Evolutionary conservation across 2,888 invertebrate species (phyloP).

Genomic region (Leptopilina myrica): DNA sequence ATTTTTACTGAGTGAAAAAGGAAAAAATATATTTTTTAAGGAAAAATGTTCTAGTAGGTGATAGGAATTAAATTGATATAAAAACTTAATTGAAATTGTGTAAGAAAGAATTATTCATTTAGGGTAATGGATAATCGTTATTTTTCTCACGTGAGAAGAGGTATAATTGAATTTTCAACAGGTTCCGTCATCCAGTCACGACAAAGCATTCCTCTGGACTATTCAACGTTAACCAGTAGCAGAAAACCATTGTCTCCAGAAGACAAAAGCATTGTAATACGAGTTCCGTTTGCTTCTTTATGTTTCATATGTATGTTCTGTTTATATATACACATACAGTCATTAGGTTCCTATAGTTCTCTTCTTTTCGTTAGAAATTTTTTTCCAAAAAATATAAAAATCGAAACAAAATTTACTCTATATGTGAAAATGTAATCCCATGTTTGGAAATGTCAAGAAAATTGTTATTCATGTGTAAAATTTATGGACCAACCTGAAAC

Average conservation of each 20-base stretch:
- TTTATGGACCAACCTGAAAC: no score
- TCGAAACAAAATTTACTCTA: no score
- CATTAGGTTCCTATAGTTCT: not conserved
- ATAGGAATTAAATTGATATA: no score
- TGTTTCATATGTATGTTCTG: not conserved
- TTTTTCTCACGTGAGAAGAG: slow-evolving; percentile 27
- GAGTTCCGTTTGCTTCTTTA: slow-evolving; percentile 31
- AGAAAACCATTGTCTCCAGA: slow-evolving; percentile 36
- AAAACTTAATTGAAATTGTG: not conserved
- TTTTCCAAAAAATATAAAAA: not conserved
- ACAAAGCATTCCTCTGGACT: slow-evolving; percentile 31
- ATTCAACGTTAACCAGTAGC: slow-evolving; percentile 37
- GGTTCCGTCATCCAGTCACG: slow-evolving; percentile 33
- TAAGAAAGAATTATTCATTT: slow-evolving; percentile 6
- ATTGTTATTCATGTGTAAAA: no score
- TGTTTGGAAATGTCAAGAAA: no score
- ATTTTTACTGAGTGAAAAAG: no score
- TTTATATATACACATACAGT: not conserved
- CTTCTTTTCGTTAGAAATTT: not conserved
- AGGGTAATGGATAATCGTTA: not conserved
- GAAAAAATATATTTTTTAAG: no score
- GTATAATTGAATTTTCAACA: slow-evolving; percentile 32
- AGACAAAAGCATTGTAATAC: slow-evolving; percentile 36
- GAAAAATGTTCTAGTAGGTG: no score
- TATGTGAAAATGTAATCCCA: no score